Evolutionary conservation across 1,140 invertebrate genomes (phyloP), one percentile per base, ranked within the genome.

Genomic region (Drosophila repleta): DNA sequence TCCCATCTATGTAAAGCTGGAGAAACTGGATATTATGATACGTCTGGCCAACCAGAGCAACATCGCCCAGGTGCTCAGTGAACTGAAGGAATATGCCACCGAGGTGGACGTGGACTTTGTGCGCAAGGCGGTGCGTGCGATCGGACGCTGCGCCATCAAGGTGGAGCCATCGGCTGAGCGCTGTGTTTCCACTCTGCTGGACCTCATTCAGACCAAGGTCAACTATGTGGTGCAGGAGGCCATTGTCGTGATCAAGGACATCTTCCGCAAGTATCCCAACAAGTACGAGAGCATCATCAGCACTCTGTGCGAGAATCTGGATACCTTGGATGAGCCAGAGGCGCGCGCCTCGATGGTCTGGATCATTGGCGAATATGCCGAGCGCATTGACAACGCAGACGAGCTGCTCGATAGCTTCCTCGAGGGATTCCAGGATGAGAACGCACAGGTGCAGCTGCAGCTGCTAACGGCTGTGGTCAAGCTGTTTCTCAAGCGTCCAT

Each of bases 61-160:
- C 92, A 99, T 99, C 81, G 97, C 97, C 1, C 99, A 99, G 93
- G 99, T 99, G 51, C 93, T 99, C 0, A 99, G 98, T 18, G 99
- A 99, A 92, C 93, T 99, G 4, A 99, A 99, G 93, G 99, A 99
- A 93, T 99, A 99, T 92, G 99, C 99, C 5, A 99, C 98, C 0
- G 99, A 99, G 92, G 99, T 99, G 18, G 99, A 99, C 92, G 99
- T 99, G n/a, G 99, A 99, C 93, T 99, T 99, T 93, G 99, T 99
- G 1, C 95, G 99, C 32, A 99, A 99, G 92, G 97, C 98, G 2
- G 98, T 99, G 0, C 93, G 99, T 56, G 99, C 99, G 5, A 99
- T 99, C 90, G 99, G 99, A 35, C 94, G 99, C 43, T 99, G 99
- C 92, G 99, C 99, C 51, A 99, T 99, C 76, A 99, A 99, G 94